Base-by-base conservation (phyloP, 1,140 invertebrate genomes). In the Drosophila orosa region DNA sequence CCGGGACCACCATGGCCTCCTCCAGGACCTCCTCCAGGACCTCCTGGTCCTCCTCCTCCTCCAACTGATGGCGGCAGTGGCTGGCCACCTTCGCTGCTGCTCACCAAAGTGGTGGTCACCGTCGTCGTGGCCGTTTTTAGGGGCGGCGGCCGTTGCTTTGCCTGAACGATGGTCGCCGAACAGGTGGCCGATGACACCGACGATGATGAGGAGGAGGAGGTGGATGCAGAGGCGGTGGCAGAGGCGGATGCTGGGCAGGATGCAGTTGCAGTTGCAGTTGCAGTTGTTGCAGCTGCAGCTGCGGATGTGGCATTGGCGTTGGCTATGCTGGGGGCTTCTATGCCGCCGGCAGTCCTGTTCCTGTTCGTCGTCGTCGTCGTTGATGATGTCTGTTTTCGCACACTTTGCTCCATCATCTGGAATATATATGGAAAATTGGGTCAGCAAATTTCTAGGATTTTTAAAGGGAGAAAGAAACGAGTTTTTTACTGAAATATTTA, bases 91-190 rank as follows among this genome's bases (percentile, higher is more conserved):
- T 84, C 71, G 48, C 73, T 85, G 74, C 85, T 87, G 74, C 90
- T 84, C 35, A 79, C 79, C 73, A 83, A 25, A 10, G 90, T 90
- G 48, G 77, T 86, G 37, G 86, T 79, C 22, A 79, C 80, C 31
- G 78, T 90, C 25, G 84, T 74, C 19, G 72, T 91, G n/a, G 87
- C 84, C 63, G 90, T 80, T 71, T 91, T 91, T 4, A 91, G 57
- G 9, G 90, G 81, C 40, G 90, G 81, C 52, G 90, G 79, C 9
- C 90, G 81, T 42, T 90, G 91, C 42, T 84, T 90, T 9, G 82
- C 87, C 66, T 68, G 65, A 29, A 83, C 78, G 33, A 74, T 67
- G 44, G 66, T 90, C 37, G 77, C 81, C 35, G 85, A 78, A 63
- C 85, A 85, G 60, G 85, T 90, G 57, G 76, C 78, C 40, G 83